Conservation (phyloP, 2,113 vertebrate genomes). For the Alligator mississippiensis region DNA sequence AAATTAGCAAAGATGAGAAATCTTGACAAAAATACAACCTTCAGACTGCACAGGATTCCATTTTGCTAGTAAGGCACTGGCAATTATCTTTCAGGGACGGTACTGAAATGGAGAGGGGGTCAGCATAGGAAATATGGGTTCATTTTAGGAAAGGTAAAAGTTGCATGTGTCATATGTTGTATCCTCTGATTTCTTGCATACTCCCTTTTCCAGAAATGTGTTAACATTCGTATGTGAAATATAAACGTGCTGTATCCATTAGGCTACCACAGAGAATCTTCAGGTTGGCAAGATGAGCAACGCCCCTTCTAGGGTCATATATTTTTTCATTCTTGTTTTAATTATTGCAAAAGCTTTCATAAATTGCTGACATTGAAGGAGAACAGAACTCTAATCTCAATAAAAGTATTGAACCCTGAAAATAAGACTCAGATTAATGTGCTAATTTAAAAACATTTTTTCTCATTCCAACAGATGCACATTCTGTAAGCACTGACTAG, state of each 20-base stretch:
- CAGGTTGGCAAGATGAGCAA: slow-evolving; percentile 10
- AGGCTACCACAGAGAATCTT: not conserved
- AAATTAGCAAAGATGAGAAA: not conserved
- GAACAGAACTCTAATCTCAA: slow-evolving; percentile 43
- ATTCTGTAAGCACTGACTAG: not conserved
- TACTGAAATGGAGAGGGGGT: not conserved
- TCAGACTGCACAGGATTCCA: not conserved
- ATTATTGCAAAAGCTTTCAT: slow-evolving; percentile 46
- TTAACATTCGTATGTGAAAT: not conserved
- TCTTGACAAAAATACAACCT: not conserved
- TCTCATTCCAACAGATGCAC: not conserved
- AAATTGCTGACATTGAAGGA: slow-evolving; percentile 41
- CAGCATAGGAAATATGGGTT: not conserved
- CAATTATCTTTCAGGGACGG: not conserved
- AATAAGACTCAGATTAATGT: slow-evolving; percentile 58
- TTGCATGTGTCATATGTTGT: not conserved
- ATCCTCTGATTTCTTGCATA: not conserved
- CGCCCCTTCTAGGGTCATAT: not conserved
- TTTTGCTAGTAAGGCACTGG: not conserved
- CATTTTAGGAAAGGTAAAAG: not conserved
- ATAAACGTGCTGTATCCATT: not conserved
- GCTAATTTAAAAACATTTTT: slow-evolving; percentile 37
- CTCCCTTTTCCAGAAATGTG: not conserved
- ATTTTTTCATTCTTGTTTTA: slow-evolving; percentile 45
- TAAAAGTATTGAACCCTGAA: slow-evolving; percentile 59